Conservation (phyloP, 2,113 vertebrate species). For the Monopterus albus region DNA sequence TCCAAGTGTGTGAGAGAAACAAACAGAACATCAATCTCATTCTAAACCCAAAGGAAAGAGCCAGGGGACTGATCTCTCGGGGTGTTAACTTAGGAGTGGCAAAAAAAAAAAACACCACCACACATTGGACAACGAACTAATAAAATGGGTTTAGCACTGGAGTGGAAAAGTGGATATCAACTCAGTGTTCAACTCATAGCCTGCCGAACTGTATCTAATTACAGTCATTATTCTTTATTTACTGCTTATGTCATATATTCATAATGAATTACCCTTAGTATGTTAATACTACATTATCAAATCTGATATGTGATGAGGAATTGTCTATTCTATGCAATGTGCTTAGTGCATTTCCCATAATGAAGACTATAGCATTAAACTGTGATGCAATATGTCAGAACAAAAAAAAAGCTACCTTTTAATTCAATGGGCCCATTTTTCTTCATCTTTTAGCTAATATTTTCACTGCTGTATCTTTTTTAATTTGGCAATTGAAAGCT, state of each 20-base stretch:
- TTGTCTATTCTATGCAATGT: background rate
- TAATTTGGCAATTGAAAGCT: slow-evolving; percentile 55
- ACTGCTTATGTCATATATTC: background rate
- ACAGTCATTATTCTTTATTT: slow-evolving; percentile 20
- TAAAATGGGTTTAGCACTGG: slow-evolving; percentile 50
- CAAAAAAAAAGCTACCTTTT: slow-evolving; percentile 51
- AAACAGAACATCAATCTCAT: slow-evolving; percentile 69
- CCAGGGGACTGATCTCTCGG: slow-evolving; percentile 55
- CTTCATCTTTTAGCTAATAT: slow-evolving; percentile 46
- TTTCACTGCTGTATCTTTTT: slow-evolving; percentile 45
- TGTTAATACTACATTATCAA: background rate
- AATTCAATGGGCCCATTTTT: slow-evolving; percentile 41
- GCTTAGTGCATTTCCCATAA: background rate
- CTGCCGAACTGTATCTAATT: slow-evolving; percentile 34
- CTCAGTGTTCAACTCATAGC: slow-evolving; percentile 5
- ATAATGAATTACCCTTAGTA: slow-evolving; percentile 4
- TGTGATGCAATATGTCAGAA: background rate
- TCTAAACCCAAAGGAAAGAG: slow-evolving; percentile 49
- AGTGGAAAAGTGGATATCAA: slow-evolving; percentile 35
- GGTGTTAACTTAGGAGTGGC: slow-evolving; percentile 42
- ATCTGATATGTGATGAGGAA: background rate
- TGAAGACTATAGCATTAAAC: background rate
- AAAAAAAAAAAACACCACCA: background rate
- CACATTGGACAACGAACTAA: slow-evolving; percentile 54
- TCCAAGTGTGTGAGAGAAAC: slow-evolving; percentile 59